Evolutionary conservation across 2,888 invertebrate species (phyloP), one percentile per base, ranked within the genome.

Genomic region (Pheosia gnoma): DNA sequence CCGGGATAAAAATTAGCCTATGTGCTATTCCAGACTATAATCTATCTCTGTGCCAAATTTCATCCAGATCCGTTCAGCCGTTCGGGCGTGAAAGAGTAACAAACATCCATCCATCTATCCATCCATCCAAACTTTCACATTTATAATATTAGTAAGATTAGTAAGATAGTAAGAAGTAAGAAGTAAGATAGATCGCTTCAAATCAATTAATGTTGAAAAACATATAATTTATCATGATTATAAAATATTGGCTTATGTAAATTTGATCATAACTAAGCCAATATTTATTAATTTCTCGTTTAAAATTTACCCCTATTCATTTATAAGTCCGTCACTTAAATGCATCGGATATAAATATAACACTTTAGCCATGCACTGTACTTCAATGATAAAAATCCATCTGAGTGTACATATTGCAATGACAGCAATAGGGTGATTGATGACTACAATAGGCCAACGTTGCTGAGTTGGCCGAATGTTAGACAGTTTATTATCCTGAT

Each of bases 371-470:
- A 3, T 4, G 2, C 8, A 58, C 11, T 62, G 63, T 67, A 67
- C 60, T 4, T 36, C 10, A 5, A 6, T 39, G 52, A 60, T 57
- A 65, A 67, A 67, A 60, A 63, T 37, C 47, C 0, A 71, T 71
- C 54, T 62, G 61, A 61, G 61, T 36, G 41, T 41, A 36, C 45
- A 37, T 57, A 59, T 70, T 58, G 54, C 59, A 67, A 56, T 2
- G 53, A 65, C 53, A 47, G 52, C 47, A 54, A 38, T 67, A 63
- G 60, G 60, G 59, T 57, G 71, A 74, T 43, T 38, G 10, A 54
- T 61, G 41, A 62, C 61, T 71, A 58, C 63, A 67, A 58, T 58
- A 54, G 65, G 59, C 61, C 58, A 55, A 60, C 60, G 61, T 56
- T 52, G 67, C 53, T 43, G 41, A 51, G 54, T 54, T 38, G 13